Evolutionary conservation across 2,797 vertebrate genomes (phyloP), one percentile per base, ranked within the genome.

Genomic region (Sylvia borin): DNA sequence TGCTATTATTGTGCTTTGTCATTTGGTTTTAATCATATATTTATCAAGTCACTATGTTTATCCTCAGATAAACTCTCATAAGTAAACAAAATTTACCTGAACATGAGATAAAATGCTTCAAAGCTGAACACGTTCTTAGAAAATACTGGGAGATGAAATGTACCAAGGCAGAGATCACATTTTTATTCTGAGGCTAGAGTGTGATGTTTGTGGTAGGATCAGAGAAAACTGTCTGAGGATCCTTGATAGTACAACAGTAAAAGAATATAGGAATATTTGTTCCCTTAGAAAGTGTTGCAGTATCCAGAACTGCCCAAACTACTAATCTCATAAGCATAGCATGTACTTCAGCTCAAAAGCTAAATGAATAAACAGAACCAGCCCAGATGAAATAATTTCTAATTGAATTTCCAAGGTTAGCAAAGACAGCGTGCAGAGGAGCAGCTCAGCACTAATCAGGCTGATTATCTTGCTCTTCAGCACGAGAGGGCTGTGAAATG

Each of bases 311-410:
- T 72, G 29, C 57, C 62, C 66, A 38, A 18, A 38, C 58, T 72
- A 38, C 36, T 67, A 16, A 60, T 70, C 42, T 86, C 1, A 0
- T 21, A 55, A 60, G 16, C n/a, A 29, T 13, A 9, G 22, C 3
- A 3, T 29, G 14, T 16, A 15, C 27, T 89, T 61, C 58, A 68
- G 60, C 58, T 84, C 51, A 58, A 75, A 88, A 68, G 13, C 55
- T 72, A 72, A 58, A 68, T 54, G 34, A 84, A 72, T 65, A 79
- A 94, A 81, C 55, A 85, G 47, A 84, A 85, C 24, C 65, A 93
- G 31, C 24, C 34, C 55, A 82, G 66, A 60, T 50, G 29, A 95
- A 92, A 78, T 50, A 25, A 89, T 67, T 91, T 82, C 48, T 60
- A 76, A 72, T 58, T 55, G 71, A 67, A 53, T 89, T 93, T 91